These are phyloP conservation scores for Gavialis gangeticus DNA, from an alignment of 2,113 vertebrate species.

Conservation along the genomic window DNA sequence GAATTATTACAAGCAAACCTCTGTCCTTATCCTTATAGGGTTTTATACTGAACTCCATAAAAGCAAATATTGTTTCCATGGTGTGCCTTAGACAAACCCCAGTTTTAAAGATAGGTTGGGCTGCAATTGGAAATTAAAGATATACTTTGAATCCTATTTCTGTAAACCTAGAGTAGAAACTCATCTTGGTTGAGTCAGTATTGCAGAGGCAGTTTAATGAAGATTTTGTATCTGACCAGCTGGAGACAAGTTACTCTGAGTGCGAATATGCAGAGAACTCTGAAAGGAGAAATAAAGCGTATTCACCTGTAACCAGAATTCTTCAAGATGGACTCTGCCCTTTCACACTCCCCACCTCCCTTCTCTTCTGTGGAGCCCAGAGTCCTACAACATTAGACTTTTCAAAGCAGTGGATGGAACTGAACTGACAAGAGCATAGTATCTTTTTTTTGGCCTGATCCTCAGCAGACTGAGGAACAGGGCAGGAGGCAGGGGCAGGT, in stretches of 20 bases:
- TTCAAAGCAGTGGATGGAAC: not conserved
- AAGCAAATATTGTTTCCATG: not conserved
- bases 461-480: not conserved
- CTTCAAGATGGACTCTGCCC: not conserved
- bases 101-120: rapidly evolving
- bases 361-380: not conserved
- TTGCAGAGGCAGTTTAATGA: not conserved
- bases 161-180: not conserved
- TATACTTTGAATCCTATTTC: not conserved
- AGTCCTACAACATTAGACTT: not conserved
- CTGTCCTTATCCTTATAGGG: not conserved
- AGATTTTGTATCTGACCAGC: not conserved
- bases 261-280: not conserved
- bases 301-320: not conserved
- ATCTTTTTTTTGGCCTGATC: not conserved
- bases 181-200: not conserved
- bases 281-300: not conserved
- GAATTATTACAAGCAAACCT: not conserved
- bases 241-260: not conserved
- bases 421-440: not conserved
- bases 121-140: not conserved
- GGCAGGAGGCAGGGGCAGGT: not conserved
- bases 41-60: not conserved
- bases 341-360: not conserved
- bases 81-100: not conserved